phyloP scores from a whole-genome alignment of 2,888 invertebrate species.

The Pegoplata infirma region DNA sequence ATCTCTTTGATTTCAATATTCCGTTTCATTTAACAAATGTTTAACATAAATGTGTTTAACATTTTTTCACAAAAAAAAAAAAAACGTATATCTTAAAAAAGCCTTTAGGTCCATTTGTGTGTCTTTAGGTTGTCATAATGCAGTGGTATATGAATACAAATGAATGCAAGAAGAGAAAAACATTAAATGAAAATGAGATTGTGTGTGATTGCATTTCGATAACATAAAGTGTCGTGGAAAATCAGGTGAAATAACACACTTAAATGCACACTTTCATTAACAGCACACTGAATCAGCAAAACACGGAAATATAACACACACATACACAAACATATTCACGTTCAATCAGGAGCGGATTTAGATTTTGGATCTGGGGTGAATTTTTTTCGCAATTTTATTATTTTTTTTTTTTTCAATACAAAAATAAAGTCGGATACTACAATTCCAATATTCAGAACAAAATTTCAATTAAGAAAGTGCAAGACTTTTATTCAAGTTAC shows the following conservation, averaged over 20 bases:
- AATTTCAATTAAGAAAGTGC: too few species aligned
- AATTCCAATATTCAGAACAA: too few species aligned
- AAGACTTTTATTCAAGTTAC: too few species aligned
- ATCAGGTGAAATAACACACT: constrained; percentile 47
- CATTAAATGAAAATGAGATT: constrained; percentile 38
- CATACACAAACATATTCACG: constrained; percentile 10
- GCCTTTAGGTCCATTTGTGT: constrained; percentile 36
- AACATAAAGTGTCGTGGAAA: constrained; percentile 45
- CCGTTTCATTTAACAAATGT: constrained; percentile 34
- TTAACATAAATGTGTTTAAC: constrained; percentile 16
- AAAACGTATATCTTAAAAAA: not conserved
- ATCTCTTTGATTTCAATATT: not conserved
- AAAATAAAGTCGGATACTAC: too few species aligned
- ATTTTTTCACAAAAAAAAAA: constrained; percentile 30
- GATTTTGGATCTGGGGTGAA: too few species aligned
- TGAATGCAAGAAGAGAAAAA: too few species aligned
- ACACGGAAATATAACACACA: constrained; percentile 5
- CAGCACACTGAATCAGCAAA: not conserved
- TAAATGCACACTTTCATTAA: not conserved
- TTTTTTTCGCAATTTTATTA: too few species aligned
- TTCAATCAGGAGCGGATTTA: too few species aligned
- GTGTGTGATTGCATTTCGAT: constrained; percentile 56
- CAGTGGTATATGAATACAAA: constrained; percentile 36
- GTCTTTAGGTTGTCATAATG: constrained; percentile 46
- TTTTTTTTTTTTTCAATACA: too few species aligned